Base-by-base conservation (phyloP, 64 coral and sea anemone species). In the Dendrophyllia cribrosa region DNA sequence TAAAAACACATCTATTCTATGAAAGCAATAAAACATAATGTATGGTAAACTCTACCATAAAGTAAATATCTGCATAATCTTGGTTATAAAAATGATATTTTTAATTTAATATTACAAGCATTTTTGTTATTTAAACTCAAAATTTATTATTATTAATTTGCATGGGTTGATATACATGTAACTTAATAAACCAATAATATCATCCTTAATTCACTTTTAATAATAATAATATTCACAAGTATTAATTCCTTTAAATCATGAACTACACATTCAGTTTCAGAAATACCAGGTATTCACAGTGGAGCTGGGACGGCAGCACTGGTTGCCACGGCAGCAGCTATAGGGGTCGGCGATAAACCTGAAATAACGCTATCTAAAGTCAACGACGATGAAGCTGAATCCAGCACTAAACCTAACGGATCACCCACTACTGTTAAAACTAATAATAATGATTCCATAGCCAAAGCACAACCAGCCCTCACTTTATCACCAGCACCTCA, bases 211-310 rank as follows among this genome's bases (percentile, higher is more conserved):
- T 77, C 20, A 77, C 22, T 19, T 7, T 13, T 58, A 7, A 13
- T 58, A 58, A 58, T 58, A 13, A 58, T 17, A 15, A 64, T 13
- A 19, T 64, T 64, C 61, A 20, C 17, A 64, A 64, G 17, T 19
- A 20, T 13, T 71, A 71, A 25, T 81, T 7, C 15, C 58, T 81
- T 61, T 83, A 49, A 83, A 83, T 64, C 60, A n/a, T 82, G 34
- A 83, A 83, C 79, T 83, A 97, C 91, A 94, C 67, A 76, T 97
- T 97, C 83, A 97, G 95, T 97, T 97, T 97, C 95, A 97, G 95
- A 97, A 76, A 82, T 97, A 75, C 95, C 95, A 62, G 95, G 95
- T 76, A 97, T 97, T 78, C 95, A 97, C 79, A 97, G 95, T 75
- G 95, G 95, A 91, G 95, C 95, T 48, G 95, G 95, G 76, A 97